Conservation (phyloP, 1,140 invertebrate genomes). For the Heliconius hewitsoni region DNA sequence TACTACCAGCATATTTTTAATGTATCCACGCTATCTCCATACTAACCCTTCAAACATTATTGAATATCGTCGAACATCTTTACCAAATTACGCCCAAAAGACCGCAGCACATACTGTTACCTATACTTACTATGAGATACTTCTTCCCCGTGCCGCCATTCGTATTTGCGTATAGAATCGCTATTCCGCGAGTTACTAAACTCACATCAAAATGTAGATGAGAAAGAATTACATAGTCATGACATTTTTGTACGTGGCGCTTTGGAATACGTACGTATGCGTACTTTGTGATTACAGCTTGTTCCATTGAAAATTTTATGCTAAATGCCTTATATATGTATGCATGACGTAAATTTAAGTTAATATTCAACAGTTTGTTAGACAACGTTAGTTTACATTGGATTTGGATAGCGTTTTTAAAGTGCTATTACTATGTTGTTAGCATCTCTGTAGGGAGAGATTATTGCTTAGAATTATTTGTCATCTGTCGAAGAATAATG, state of each 20-base stretch:
- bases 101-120: conserved; percentile 11
- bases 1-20: not conserved
- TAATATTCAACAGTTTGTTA: not conserved
- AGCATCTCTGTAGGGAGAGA: too few species aligned
- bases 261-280: conserved; percentile 35
- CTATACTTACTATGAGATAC: conserved; percentile 15
- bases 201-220: conserved; percentile 64
- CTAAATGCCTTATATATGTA: conserved; percentile 6
- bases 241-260: conserved; percentile 50
- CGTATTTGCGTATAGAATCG: conserved; percentile 57
- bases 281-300: conserved; percentile 38
- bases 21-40: not conserved
- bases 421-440: too few species aligned
- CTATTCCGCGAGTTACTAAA: conserved; percentile 55
- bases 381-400: not conserved
- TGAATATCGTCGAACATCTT: conserved; percentile 20
- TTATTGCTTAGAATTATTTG: too few species aligned
- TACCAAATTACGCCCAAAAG: conserved; percentile 23
- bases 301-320: conserved; percentile 35
- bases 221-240: conserved; percentile 54
- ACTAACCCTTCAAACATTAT: not conserved
- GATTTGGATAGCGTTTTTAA: too few species aligned
- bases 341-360: not conserved
- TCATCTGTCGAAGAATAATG: too few species aligned
- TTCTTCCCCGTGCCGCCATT: conserved; percentile 33